Base-by-base conservation (phyloP, 92 coral and sea anemone species). In the Bergia sp. region DNA sequence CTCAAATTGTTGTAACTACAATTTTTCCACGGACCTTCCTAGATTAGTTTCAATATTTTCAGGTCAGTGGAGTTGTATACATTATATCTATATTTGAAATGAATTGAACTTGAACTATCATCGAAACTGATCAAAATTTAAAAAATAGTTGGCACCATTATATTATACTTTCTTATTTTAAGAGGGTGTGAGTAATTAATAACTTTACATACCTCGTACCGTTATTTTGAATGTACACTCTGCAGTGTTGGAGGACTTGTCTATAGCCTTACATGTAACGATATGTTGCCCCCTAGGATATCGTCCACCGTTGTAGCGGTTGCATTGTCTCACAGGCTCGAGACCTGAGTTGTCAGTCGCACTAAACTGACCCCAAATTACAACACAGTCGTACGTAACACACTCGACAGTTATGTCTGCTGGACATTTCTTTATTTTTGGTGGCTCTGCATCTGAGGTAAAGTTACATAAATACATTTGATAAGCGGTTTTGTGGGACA, bases 381-480 rank as follows among this genome's bases (percentile, higher is more conserved):
- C 79, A 16, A 8, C 10, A 39, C 79, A 76, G 6, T 9, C 21
- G 11, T 18, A 29, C 29, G n/a, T 40, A n/a, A 2, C 50, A 41
- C 79, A 76, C 79, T 15, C 53, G 11, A 76, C 53, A 41, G 10
- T 7, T 10, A 39, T 41, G 79, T 76, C 36, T 4, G 79, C 36
- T 41, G 79, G 80, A 76, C 80, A 76, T 7, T 39, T 41, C 80
- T 76, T 21, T 50, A 76, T 41, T 53, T 41, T 42, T 8, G 80
- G 80, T 39, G 80, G 80, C n/a, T 76, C 80, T 9, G 49, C 47
- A 44, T 76, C 80, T 76, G 80, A 8, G 4, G n/a, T 76, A 0
- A 18, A 76, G n/a, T 29, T 29, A 8, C 41, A 61, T 18, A 61
- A 3, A 18, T 57, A 57, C 69, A 18, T 0, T 61, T 61, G 29